phyloP scores from a whole-genome alignment of 2,797 vertebrate genomes.

The Serranus cabrilla region DNA sequence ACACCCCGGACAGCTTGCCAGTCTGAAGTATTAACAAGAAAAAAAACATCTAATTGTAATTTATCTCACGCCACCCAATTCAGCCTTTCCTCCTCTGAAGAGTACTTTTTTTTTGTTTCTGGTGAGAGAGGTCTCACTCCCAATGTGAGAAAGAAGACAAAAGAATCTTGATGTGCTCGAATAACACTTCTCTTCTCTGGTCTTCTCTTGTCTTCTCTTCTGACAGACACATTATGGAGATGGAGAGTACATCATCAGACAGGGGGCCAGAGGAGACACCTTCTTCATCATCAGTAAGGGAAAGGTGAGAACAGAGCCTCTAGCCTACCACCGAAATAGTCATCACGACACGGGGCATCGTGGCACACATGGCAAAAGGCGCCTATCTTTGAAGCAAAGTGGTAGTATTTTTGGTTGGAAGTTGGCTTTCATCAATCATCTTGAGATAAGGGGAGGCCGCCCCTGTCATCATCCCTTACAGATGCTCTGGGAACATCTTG shows the following conservation, averaged over 20 bases:
- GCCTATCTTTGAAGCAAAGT: slow-evolving; percentile 45
- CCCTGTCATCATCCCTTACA: slow-evolving; percentile 61
- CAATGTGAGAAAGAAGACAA: slow-evolving; percentile 25
- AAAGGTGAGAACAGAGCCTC: slow-evolving; percentile 87
- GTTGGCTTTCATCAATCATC: slow-evolving; percentile 56
- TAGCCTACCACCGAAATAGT: slow-evolving; percentile 33
- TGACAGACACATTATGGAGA: slow-evolving; percentile 96
- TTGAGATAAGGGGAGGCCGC: slow-evolving; percentile 14
- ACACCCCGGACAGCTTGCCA: slow-evolving; percentile 12
- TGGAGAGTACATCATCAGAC: slow-evolving; percentile 98
- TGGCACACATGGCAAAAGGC: slow-evolving; percentile 11
- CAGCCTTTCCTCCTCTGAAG: slow-evolving; percentile 8
- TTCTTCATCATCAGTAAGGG: slow-evolving; percentile 99
- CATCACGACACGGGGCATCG: slow-evolving; percentile 17
- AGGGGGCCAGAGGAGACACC: slow-evolving; percentile 97
- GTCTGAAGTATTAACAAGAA: slow-evolving; percentile 21
- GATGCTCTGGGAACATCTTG: slow-evolving; percentile 37
- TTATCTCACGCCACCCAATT: slow-evolving; percentile 22
- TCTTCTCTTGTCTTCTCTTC: slow-evolving; percentile 38
- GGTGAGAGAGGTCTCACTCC: slow-evolving; percentile 13
- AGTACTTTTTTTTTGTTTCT: slow-evolving; percentile 1
- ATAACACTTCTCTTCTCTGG: slow-evolving; percentile 36
- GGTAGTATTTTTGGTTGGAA: slow-evolving; percentile 42
- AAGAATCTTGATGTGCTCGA: slow-evolving; percentile 21
- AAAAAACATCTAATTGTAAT: slow-evolving; percentile 42